Evolutionary conservation across 2,888 invertebrate species (phyloP).

Genomic region (Heliconius aoede): DNA sequence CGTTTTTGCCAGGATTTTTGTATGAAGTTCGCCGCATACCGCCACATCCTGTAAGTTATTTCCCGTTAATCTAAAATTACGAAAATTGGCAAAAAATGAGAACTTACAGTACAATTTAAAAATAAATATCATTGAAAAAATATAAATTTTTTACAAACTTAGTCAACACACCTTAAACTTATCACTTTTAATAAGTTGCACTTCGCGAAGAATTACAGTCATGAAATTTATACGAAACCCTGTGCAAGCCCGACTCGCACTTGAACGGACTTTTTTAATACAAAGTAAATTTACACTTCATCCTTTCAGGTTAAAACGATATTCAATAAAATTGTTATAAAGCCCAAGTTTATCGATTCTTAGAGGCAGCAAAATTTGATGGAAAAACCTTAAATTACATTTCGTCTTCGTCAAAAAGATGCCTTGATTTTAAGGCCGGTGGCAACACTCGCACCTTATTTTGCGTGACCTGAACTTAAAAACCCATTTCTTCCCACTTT

Average conservation of each 20-base stretch:
- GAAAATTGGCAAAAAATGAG: no score
- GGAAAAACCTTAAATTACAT: conserved; percentile 10
- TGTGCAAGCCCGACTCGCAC: not conserved
- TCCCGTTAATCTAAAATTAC: no score
- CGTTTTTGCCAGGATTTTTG: no score
- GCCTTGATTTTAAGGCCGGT: not conserved
- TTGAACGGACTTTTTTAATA: conserved; percentile 14
- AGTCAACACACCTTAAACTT: no score
- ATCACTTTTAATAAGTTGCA: no score
- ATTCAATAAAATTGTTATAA: conserved; percentile 38
- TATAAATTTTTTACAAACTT: no score
- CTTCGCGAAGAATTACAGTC: not conserved
- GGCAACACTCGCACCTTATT: not conserved
- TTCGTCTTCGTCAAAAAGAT: not conserved
- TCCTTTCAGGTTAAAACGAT: conserved; percentile 33
- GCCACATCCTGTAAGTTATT: no score
- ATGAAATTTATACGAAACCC: not conserved
- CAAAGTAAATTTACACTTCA: conserved; percentile 35
- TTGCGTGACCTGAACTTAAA: not conserved
- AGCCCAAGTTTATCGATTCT: conserved; percentile 23
- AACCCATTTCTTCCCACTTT: not conserved
- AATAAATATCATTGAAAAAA: no score
- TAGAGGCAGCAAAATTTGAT: not conserved
- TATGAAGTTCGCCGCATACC: no score
- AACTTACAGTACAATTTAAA: no score